Base-by-base conservation (phyloP, 1,140 invertebrate species). In the Drosophila setifemur region DNA sequence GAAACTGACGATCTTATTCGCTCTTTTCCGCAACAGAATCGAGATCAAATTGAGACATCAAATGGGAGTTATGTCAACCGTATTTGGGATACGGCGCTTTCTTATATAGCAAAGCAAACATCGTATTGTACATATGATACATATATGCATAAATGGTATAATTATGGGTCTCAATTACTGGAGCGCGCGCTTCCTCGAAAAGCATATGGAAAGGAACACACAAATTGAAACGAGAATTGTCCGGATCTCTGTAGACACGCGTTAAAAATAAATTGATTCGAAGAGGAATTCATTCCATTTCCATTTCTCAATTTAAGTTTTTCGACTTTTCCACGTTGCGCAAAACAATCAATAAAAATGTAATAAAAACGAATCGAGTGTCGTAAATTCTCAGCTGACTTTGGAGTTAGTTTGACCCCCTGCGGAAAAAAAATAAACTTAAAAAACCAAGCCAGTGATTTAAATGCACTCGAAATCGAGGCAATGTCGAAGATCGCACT, bases 161-260 rank as follows among this genome's bases (percentile, higher is more conserved):
- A 81, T 81, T 81, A 81, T 81, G 67, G 76, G 76, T 74, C 48
- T 52, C 71, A 81, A 81, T 81, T 75, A 81, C 78, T 64, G 57
- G 14, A 12, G 69, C 35, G 14, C 33, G 69, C 35, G 69, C 70
- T 79, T 74, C 75, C 75, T 79, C 70, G 52, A 68, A 69, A 50
- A 23, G 31, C 50, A 50, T n/a, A n/a, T n/a, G n/a, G n/a, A 61
- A 43, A 26, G 43, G 29, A 31, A 52, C 45, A n/a, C 6, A 42
- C 31, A 66, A 66, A 66, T 49, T 64, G 61, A 66, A 66, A 66
- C 61, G 64, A 66, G 61, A 66, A 66, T 66, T 66, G 33, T 49
- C 61, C 33, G 57, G 60, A 63, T 63, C 64, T 64, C 16, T 21
- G 19, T 14, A 18, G 1, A 11, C 12, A 8, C 35, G 12, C n/a